Evolutionary conservation across 2,797 vertebrate genomes (phyloP).

Genomic region (Xenentodon cancila): DNA sequence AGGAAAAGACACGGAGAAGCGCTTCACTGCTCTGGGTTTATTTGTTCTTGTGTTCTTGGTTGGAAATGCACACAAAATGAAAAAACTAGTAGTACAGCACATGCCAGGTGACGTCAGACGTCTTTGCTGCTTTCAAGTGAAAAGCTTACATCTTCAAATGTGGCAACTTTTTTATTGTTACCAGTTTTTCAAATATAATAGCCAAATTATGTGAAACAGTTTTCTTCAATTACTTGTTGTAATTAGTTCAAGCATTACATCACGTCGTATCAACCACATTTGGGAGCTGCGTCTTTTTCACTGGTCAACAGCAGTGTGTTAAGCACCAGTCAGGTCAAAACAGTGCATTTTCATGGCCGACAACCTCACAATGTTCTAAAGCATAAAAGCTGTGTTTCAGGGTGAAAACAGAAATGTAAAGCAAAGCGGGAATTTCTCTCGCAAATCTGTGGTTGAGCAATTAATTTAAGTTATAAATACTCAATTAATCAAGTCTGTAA

Average conservation of each 20-base stretch:
- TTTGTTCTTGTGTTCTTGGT: conserved; percentile 45
- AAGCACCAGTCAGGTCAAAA: conserved; percentile 44
- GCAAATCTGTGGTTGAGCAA: background rate
- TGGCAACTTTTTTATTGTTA: no score
- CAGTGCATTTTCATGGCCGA: conserved; percentile 76
- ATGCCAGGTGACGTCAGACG: conserved; percentile 48
- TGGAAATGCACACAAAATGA: conserved; percentile 37
- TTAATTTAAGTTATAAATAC: conserved; percentile 1
- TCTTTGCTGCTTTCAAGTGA: conserved; percentile 46
- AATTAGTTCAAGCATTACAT: no score
- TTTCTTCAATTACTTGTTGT: no score
- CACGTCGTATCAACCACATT: no score
- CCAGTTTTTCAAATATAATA: no score
- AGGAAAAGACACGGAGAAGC: conserved; percentile 72
- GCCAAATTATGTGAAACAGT: no score
- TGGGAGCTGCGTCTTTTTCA: conserved; percentile 15
- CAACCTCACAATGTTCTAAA: conserved; percentile 4
- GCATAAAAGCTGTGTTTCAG: no score
- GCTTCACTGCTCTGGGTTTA: conserved; percentile 70
- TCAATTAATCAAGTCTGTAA: conserved; percentile 23
- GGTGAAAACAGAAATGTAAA: no score
- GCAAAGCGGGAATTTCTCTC: conserved; percentile 13
- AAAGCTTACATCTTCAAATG: conserved; percentile 8
- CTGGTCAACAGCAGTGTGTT: conserved; percentile 45
- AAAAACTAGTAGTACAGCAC: conserved; percentile 51